These are phyloP conservation scores for Cynocephalus volans DNA, from an alignment of 2,113 vertebrate species.

Conservation along the genomic window DNA sequence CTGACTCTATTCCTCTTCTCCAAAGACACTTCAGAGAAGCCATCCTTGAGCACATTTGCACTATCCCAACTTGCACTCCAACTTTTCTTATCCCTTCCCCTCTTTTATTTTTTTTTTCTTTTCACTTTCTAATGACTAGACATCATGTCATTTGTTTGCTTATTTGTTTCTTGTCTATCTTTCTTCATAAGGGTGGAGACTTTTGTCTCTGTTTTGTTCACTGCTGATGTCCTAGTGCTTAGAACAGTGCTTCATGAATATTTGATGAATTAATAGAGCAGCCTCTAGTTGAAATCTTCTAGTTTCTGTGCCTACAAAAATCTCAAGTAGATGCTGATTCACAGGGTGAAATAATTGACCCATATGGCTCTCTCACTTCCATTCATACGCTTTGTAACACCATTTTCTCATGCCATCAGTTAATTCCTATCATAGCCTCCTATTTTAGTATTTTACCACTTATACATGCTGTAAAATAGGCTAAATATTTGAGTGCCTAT, in stretches of 20 bases:
- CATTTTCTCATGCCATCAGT: neutral
- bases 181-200: neutral
- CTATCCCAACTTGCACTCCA: neutral
- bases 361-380: neutral
- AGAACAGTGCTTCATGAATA: neutral
- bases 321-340: slow-evolving; percentile 44
- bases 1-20: neutral
- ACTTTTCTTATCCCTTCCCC: neutral
- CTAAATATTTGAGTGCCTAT: neutral
- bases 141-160: neutral
- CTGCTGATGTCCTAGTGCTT: neutral
- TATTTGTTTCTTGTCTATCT: neutral
- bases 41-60: neutral
- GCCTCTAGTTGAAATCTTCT: slow-evolving; percentile 23
- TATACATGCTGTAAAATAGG: slow-evolving; percentile 54
- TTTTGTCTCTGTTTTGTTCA: slow-evolving; percentile 4
- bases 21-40: neutral
- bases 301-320: slow-evolving; percentile 42
- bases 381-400: slow-evolving; percentile 28
- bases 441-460: slow-evolving; percentile 39
- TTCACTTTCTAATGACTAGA: neutral
- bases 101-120: slow-evolving; percentile 1
- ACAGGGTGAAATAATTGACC: slow-evolving; percentile 31
- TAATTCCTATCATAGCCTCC: neutral
- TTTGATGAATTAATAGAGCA: slow-evolving; percentile 47